Evolutionary conservation across 2,888 invertebrate species (phyloP), one percentile per base, ranked within the genome.

Genomic region (Eugnorisma glareosa): DNA sequence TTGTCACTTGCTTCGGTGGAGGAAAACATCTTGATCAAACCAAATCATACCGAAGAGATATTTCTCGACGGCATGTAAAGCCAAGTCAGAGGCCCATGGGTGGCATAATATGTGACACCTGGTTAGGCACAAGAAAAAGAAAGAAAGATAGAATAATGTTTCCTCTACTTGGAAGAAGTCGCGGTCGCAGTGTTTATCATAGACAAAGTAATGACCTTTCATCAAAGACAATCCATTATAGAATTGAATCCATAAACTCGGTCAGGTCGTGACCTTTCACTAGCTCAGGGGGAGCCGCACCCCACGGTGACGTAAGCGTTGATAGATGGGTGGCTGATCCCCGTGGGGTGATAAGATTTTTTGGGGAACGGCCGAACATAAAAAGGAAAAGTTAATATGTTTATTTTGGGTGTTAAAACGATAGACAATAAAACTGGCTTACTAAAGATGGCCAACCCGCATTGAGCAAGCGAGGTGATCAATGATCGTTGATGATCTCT

Each of bases 281-380:
- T 11, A 66, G n/a, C 21, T 35, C 11, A 40, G 57, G 64, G 68
- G 37, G 13, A 57, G 21, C 83, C 80, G 31, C 83, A 15, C 83
- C 83, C 83, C 57, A 45, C 10, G 13, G 0, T 80, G 83, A 80
- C 78, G 83, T 77, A 15, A 80, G 0, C 8, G 0, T 51, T 80
- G 40, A 68, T 48, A 57, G 37, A 66, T 24, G 1, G 24, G 43
- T 24, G 63, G 21, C 28, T 31, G 31, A 75, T 57, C 35, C 83
- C 48, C 64, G 10, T 13, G 64, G 37, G 64, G 18, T 43, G 75
- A 78, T 78, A 64, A 75, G 6, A 35, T 15, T 13, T 8, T 63
- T 37, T 45, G 8, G 37, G 51, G 61, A 37, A 40, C 45, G 64
- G 75, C 75, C 7, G 10, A 45, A 40, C 11, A 37, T 24, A 13